Base-by-base conservation (phyloP, 2,888 invertebrate genomes). In the Acrobasis repandana region DNA sequence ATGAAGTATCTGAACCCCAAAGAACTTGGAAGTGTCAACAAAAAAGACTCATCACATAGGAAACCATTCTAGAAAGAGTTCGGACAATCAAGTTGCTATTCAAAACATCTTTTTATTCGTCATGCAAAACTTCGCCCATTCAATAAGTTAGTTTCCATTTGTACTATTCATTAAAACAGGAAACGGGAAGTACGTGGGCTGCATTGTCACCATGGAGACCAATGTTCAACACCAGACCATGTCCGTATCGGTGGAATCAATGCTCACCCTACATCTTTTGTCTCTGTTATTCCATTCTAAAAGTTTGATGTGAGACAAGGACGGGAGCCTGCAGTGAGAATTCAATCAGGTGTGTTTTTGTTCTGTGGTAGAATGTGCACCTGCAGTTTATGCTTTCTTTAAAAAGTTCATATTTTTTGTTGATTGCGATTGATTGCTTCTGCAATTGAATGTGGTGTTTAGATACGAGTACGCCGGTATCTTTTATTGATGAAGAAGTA, bases 141-240 rank as follows among this genome's bases (percentile, higher is more conserved):
- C 78, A 78, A 72, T 71, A 69, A 71, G 72, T 74, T 71, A 72
- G 68, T 67, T 50, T 60, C 70, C 70, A 77, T 74, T 73, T 74
- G 67, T 61, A 73, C 76, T 76, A 80, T 83, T 80, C 79, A 80
- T 78, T 75, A 71, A 79, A 74, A 76, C 83, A 81, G 88, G 88
- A 88, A 88, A 80, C 75, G 77, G 87, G 85, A 86, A 86, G 79
- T 86, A 85, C 88, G 86, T 88, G 87, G 69, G 72, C 67, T 63
- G 65, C 65, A 74, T 75, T 74, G 80, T 83, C 74, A 70, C 80
- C 77, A 85, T 81, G 75, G 79, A 72, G 77, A 86, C 86, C 61
- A 66, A 67, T 67, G 67, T 69, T 71, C 69, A 75, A 77, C 75
- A 73, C 63, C 61, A 71, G 71, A 69, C 68, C 66, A 65, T 65